Base-by-base conservation (phyloP, 2,888 invertebrate genomes). In the Mechanitis messenoides region DNA sequence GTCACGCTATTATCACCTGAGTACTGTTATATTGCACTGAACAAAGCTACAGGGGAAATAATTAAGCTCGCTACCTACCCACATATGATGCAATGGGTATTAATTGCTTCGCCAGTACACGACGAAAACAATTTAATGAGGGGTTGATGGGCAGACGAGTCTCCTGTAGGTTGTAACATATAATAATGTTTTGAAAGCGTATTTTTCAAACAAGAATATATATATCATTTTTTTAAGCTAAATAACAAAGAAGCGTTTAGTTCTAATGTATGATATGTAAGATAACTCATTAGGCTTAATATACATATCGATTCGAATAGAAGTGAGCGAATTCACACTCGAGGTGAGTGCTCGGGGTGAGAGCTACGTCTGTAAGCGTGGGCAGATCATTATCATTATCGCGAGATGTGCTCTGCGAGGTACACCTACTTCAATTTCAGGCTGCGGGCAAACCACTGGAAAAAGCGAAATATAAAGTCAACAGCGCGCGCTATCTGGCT, bases 401-500 rank as follows among this genome's bases (percentile, higher is more conserved):
- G 68, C 69, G 65, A 69, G 68, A 66, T 71, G 71, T 67, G 73
- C 71, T 61, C 68, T 67, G 61, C 67, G 62, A 72, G 69, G 76
- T 73, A 75, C 76, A 72, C 72, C 66, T 63, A 69, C 72, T 75
- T 75, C 65, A 77, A 79, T 77, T 79, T 73, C 70, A 76, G 70
- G 61, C 70, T 63, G 69, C 62, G 68, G 68, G 70, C 67, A 70
- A 71, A 73, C 70, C 69, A 66, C 69, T 72, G 66, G 63, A 77
- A 78, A 78, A 75, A 70, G 46, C 60, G 69, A 73, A 74, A 69
- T 68, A 65, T 69, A 69, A 64, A 68, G 65, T 71, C 67, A 62
- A 68, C 67, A 62, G 61, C 65, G 71, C 68, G 68, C 68, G 71
- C 73, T 73, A 75, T 77, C 75, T 64, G 72, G 68, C 72, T 72